Conservation (phyloP, 2,888 invertebrate genomes). For the Eustalomyia histrio region DNA sequence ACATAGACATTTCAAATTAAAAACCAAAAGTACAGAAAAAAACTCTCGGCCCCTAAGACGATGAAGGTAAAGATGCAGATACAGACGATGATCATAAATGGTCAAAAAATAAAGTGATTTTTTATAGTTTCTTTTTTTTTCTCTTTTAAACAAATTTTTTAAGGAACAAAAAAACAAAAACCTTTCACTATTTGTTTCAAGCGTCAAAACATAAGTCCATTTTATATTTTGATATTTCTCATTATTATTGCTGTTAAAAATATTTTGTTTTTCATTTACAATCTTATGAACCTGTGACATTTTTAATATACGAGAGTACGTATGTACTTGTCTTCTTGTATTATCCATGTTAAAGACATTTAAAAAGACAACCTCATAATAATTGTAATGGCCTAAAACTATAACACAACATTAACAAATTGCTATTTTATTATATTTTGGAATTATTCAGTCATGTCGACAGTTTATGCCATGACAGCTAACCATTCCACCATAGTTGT, state of each 20-base stretch:
- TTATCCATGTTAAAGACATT: constrained; percentile 29
- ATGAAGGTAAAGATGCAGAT: constrained; percentile 13
- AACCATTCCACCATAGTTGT: not conserved
- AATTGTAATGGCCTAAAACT: constrained; percentile 40
- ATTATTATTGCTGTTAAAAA: constrained; percentile 27
- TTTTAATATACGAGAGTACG: constrained; percentile 37
- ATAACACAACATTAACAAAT: constrained; percentile 58
- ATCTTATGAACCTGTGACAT: constrained; percentile 62
- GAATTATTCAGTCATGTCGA: constrained; percentile 58
- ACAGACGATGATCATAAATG: constrained; percentile 40
- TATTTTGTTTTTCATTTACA: constrained; percentile 52
- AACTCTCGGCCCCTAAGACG: constrained; percentile 33
- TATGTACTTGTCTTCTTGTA: not conserved
- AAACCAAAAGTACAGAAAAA: not conserved
- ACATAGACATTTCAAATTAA: constrained; percentile 24
- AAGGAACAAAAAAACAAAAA: constrained; percentile 49
- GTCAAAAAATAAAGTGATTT: constrained; percentile 48
- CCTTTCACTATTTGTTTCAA: constrained; percentile 58
- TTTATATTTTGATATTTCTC: constrained; percentile 16
- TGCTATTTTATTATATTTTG: constrained; percentile 57
- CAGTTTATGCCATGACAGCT: constrained; percentile 37
- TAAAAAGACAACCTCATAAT: constrained; percentile 29
- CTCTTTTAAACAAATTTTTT: constrained; percentile 46
- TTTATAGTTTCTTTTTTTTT: not conserved
- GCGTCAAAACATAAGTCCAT: not conserved